Conservation (phyloP, 2,113 vertebrate genomes). For the Columba janthina region DNA sequence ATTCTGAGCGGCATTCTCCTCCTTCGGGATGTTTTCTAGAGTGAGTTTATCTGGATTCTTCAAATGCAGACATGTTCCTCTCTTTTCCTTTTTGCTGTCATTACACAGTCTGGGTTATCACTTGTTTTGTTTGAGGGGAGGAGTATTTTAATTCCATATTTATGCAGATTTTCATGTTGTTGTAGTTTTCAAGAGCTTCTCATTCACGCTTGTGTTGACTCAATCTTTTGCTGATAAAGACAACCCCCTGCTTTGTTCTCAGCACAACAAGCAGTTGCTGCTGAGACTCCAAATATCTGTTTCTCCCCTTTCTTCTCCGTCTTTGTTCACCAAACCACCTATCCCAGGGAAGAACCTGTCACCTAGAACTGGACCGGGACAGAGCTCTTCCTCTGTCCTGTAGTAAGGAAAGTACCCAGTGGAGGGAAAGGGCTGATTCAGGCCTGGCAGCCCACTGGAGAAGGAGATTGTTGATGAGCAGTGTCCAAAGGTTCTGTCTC, state of each 20-base stretch:
- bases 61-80: neutral
- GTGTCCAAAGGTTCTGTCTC: neutral
- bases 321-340: neutral
- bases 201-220: accelerated
- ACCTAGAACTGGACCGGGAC: neutral
- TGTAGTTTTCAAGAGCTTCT: neutral
- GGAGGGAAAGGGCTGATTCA: neutral
- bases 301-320: neutral
- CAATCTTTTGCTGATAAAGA: neutral
- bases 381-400: conserved; percentile 32
- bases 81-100: neutral
- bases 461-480: accelerated
- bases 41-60: neutral
- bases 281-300: neutral
- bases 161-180: neutral
- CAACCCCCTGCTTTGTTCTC: neutral
- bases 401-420: conserved; percentile 24
- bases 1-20: neutral
- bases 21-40: neutral
- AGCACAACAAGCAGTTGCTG: neutral
- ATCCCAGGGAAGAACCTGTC: accelerated
- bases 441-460: neutral
- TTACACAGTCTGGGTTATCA: neutral
- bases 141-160: neutral
- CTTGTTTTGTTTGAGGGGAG: neutral